Evolutionary conservation across 2,113 vertebrate genomes (phyloP).

Genomic region (Periophthalmus modestus): DNA sequence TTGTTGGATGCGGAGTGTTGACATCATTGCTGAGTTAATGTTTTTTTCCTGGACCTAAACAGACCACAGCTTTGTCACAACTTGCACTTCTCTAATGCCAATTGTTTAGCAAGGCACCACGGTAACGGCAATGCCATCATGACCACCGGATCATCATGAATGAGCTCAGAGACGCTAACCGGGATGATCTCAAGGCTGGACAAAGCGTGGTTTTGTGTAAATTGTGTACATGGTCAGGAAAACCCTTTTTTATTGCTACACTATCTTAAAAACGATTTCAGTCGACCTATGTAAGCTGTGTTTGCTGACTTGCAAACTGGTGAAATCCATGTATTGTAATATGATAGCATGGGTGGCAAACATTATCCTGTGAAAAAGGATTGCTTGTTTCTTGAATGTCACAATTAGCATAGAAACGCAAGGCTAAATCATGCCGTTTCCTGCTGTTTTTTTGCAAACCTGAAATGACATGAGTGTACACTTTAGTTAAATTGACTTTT

Average conservation of each 20-base stretch:
- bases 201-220: neutral
- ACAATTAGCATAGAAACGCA: neutral
- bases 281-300: neutral
- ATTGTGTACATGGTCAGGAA: neutral
- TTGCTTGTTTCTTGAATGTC: neutral
- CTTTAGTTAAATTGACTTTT: no score
- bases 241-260: neutral
- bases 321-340: neutral
- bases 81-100: conserved; percentile 22
- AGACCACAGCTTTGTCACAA: conserved; percentile 52
- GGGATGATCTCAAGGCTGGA: neutral
- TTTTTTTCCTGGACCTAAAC: conserved; percentile 42
- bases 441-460: neutral
- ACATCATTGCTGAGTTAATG: conserved; percentile 52
- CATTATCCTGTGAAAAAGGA: neutral
- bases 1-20: conserved; percentile 17
- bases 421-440: neutral
- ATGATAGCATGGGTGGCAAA: neutral
- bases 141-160: neutral
- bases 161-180: conserved; percentile 18
- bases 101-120: conserved; percentile 6
- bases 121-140: neutral
- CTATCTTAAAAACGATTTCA: neutral
- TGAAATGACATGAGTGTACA: neutral
- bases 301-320: neutral